Percentiles rank a stretch among this genome's conserved stretches.
Evolutionary conservation across 1,140 invertebrate genomes (phyloP).

Genomic region (Callitettix versicolor): DNA sequence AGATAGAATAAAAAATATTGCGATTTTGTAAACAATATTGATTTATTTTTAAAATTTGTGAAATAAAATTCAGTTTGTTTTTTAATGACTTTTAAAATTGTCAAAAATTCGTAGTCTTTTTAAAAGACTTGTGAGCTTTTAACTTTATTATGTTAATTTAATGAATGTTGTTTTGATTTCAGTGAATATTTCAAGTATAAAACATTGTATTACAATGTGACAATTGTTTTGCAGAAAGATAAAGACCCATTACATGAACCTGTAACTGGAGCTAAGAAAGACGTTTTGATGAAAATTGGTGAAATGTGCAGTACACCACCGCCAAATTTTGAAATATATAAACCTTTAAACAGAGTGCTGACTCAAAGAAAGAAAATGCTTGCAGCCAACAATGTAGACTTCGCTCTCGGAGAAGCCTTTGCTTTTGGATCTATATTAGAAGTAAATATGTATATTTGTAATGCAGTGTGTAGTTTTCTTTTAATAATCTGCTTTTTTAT

Average conservation of each 20-base stretch:
- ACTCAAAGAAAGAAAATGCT: constrained; percentile 55
- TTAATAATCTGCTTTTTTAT: background rate
- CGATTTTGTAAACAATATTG: no score
- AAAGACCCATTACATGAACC: constrained; percentile 45
- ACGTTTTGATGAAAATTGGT: constrained; percentile 54
- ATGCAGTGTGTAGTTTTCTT: no score
- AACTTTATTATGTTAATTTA: no score
- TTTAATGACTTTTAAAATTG: no score
- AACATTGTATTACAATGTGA: no score
- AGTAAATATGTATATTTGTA: constrained; percentile 25
- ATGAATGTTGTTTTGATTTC: no score
- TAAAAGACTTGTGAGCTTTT: no score
- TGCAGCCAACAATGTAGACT: constrained; percentile 56
- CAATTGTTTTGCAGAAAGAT: constrained; percentile 26
- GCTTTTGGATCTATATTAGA: constrained; percentile 68
- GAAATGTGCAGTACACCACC: constrained; percentile 53
- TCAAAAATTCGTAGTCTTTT: no score
- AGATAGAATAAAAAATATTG: no score
- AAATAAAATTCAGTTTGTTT: no score
- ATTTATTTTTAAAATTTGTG: no score
- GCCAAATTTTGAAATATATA: constrained; percentile 52
- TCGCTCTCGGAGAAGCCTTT: constrained; percentile 74
- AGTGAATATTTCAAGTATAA: no score
- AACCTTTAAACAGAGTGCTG: constrained; percentile 45
- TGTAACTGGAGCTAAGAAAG: constrained; percentile 55